Evolutionary conservation across 1,140 invertebrate species (phyloP), one percentile per base, ranked within the genome.

Genomic region (Lordiphosa stackelbergi): DNA sequence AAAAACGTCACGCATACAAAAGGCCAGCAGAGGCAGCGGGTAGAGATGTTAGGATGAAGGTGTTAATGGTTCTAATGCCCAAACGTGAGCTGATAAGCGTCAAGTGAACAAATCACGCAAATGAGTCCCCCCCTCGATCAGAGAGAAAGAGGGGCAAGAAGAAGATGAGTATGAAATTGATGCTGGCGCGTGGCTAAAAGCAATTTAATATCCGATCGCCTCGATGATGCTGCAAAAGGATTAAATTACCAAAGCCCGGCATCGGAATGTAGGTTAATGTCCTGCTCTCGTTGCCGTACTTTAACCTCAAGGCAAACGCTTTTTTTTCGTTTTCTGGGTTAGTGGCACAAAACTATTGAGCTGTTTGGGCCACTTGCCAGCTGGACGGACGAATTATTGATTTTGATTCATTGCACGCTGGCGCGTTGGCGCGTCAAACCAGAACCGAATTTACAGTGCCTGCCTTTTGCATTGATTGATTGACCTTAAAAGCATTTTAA

Each of bases 51-150:
- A 48, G 43, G 42, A 38, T 36, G 41, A 73, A 79, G 66, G 74
- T 79, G 74, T 71, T 79, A 79, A 79, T 81, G 66, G 57, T 54
- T 60, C 66, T 56, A 81, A 81, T 74, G 75, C 62, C 74, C 41
- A 60, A 81, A 59, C 59, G 59, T 69, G 69, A 78, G 42, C 40
- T 31, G 28, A 31, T 31, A 31, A 71, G 66, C 69, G 57, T 73
- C 59, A 62, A 66, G 43, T 72, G 63, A 51, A 56, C 69, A 81
- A 81, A 68, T 40, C 36, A 48, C 22, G 35, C 57, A 68, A 61
- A 66, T 47, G 57, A 73, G n/a, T 12, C 41, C 46, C 31, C 31
- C 46, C 62, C 51, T 66, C 65, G 63, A 68, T 59, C 55, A 52
- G 58, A 52, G 65, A 69, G 62, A 63, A 19, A 56, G 43, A 54